Evolutionary conservation across 2,888 invertebrate genomes (phyloP).

Genomic region (Sclerodermus sp.): DNA sequence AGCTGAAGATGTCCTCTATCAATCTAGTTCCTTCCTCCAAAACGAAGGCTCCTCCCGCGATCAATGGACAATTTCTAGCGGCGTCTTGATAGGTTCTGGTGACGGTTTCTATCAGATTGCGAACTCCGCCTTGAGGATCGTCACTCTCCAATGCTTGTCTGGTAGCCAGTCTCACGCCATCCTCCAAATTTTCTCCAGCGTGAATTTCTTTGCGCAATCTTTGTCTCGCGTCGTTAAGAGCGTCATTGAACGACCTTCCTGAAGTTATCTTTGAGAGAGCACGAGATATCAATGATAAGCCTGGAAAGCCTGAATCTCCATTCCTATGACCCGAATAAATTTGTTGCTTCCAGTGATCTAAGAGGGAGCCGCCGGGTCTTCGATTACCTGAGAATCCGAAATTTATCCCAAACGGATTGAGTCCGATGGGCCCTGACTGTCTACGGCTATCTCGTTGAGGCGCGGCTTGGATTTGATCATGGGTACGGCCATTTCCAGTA

Average conservation of each 20-base stretch:
- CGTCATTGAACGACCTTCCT: neutral
- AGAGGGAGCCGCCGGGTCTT: no score
- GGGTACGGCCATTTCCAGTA: no score
- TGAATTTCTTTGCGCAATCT: conserved; percentile 14
- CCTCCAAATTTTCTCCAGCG: conserved; percentile 16
- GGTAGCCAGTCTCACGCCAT: conserved; percentile 21
- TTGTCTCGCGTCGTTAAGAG: conserved; percentile 19
- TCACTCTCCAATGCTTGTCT: conserved; percentile 17
- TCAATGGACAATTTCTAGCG: conserved; percentile 19
- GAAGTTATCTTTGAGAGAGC: no score
- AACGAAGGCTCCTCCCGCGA: conserved; percentile 10
- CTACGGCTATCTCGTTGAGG: no score
- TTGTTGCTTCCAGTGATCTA: no score
- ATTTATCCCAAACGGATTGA: no score
- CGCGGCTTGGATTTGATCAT: no score
- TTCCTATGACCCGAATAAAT: no score
- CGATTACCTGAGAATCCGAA: no score
- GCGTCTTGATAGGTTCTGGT: conserved; percentile 18
- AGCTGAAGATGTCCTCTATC: neutral
- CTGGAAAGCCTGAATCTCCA: no score
- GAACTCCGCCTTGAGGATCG: conserved; percentile 18
- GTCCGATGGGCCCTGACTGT: no score
- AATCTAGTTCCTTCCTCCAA: neutral
- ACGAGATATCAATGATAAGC: no score
- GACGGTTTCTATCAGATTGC: conserved; percentile 17